These are phyloP conservation scores for Ephestia elutella DNA, from an alignment of 1,140 invertebrate genomes.

Conservation along the genomic window DNA sequence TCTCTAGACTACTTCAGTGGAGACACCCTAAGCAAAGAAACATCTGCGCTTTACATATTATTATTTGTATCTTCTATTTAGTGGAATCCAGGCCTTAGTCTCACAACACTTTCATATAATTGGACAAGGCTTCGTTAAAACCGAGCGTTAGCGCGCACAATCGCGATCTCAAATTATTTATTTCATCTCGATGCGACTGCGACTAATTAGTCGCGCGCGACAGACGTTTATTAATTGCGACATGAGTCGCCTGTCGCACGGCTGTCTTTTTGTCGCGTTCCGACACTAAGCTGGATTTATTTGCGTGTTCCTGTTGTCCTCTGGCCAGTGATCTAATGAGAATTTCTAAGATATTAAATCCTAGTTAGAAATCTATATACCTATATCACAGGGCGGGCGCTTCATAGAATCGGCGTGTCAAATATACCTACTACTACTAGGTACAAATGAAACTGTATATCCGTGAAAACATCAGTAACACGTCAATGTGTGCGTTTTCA, in stretches of 20 bases:
- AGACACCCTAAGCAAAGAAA: too few species aligned
- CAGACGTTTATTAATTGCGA: slow-evolving; percentile 66
- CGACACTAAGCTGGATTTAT: slow-evolving; percentile 6
- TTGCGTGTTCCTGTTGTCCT: neutral
- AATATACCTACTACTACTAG: too few species aligned
- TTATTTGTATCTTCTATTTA: too few species aligned
- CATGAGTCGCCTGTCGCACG: slow-evolving; percentile 49
- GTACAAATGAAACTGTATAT: too few species aligned
- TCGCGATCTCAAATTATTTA: slow-evolving; percentile 46
- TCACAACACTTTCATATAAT: neutral
- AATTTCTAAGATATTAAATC: too few species aligned
- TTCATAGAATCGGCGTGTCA: too few species aligned
- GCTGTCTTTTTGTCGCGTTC: slow-evolving; percentile 43
- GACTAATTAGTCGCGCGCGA: slow-evolving; percentile 62
- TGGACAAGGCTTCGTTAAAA: neutral
- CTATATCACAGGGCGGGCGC: too few species aligned
- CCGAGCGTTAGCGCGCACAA: slow-evolving; percentile 30
- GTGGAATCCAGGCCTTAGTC: neutral
- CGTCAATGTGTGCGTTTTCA: too few species aligned
- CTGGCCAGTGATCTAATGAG: neutral
- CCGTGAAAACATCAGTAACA: too few species aligned
- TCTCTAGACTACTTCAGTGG: too few species aligned
- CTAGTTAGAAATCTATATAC: too few species aligned
- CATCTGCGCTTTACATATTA: too few species aligned
- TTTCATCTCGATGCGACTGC: slow-evolving; percentile 45